Percentiles rank a stretch among this genome's conserved stretches.
phyloP scores from a whole-genome alignment of 2,888 invertebrate species.

The Drymonia ruficornis region DNA sequence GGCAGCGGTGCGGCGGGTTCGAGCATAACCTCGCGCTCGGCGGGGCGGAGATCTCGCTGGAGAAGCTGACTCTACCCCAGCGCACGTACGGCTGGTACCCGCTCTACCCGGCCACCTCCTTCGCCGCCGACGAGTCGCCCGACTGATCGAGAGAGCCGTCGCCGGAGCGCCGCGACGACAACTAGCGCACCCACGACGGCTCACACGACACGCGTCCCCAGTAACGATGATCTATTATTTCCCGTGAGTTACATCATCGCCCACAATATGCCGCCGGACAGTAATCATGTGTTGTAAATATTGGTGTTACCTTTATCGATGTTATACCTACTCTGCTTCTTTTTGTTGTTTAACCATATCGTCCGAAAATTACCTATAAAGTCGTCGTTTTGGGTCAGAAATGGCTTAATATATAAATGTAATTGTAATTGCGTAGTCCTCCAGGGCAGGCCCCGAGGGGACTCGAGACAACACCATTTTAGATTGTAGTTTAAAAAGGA shows the following conservation, averaged over 20 bases:
- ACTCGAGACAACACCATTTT: conserved; percentile 41
- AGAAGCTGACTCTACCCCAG: conserved; percentile 91
- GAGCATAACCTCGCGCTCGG: conserved; percentile 93
- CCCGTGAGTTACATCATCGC: conserved; percentile 26
- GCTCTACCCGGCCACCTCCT: conserved; percentile 93
- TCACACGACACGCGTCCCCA: conserved; percentile 19
- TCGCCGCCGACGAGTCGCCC: conserved; percentile 87
- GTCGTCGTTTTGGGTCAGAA: neutral
- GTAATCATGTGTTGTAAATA: conserved; percentile 38
- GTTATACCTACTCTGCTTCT: neutral
- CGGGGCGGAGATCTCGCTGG: conserved; percentile 93
- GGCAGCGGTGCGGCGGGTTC: conserved; percentile 95
- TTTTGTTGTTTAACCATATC: neutral
- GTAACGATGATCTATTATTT: conserved; percentile 20
- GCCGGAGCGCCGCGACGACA: conserved; percentile 74
- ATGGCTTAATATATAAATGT: conserved; percentile 7
- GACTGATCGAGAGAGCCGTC: conserved; percentile 83
- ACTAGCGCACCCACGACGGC: conserved; percentile 71
- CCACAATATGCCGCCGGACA: conserved; percentile 35
- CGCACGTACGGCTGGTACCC: conserved; percentile 96
- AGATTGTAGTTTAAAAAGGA: conserved; percentile 55
- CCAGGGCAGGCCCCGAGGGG: conserved; percentile 30
- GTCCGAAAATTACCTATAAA: neutral
- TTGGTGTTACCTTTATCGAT: conserved; percentile 11
- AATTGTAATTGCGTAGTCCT: conserved; percentile 17